Evolutionary conservation across 2,888 invertebrate species (phyloP).

Genomic region (Morpho helenor): DNA sequence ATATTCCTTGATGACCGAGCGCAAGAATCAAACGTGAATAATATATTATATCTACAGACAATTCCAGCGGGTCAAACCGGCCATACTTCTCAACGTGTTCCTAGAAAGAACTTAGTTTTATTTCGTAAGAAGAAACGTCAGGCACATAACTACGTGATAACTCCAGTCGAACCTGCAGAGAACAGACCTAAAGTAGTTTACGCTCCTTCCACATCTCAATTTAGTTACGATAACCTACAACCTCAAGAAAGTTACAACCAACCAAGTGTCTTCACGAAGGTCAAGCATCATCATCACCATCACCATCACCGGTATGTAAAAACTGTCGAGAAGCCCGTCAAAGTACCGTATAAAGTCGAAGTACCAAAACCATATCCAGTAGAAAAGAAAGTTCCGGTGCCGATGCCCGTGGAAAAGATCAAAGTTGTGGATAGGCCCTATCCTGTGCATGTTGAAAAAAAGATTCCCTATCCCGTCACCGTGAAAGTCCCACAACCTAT

Average conservation of each 20-base stretch:
- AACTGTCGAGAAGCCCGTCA: conserved; percentile 77
- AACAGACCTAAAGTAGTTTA: conserved; percentile 13
- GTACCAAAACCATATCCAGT: conserved; percentile 78
- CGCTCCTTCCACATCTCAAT: conserved; percentile 29
- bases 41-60: conserved; percentile 50
- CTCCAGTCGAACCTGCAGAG: conserved; percentile 7
- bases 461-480: conserved; percentile 65
- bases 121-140: conserved; percentile 50
- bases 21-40: conserved; percentile 36
- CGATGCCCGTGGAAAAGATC: conserved; percentile 39
- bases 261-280: conserved; percentile 55
- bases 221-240: conserved; percentile 45
- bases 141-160: conserved; percentile 33
- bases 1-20: conserved; percentile 25
- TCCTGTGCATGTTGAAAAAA: conserved; percentile 66
- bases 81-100: conserved; percentile 33
- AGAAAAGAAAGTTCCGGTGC: conserved; percentile 61
- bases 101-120: conserved; percentile 51
- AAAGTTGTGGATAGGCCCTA: conserved; percentile 57
- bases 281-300: conserved; percentile 82
- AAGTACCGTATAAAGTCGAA: conserved; percentile 72
- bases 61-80: conserved; percentile 44
- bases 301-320: conserved; percentile 82
- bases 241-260: conserved; percentile 46
- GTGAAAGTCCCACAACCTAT: conserved; percentile 68